These are phyloP conservation scores for Caretta caretta DNA, from an alignment of 2,113 vertebrate species.

Conservation along the genomic window DNA sequence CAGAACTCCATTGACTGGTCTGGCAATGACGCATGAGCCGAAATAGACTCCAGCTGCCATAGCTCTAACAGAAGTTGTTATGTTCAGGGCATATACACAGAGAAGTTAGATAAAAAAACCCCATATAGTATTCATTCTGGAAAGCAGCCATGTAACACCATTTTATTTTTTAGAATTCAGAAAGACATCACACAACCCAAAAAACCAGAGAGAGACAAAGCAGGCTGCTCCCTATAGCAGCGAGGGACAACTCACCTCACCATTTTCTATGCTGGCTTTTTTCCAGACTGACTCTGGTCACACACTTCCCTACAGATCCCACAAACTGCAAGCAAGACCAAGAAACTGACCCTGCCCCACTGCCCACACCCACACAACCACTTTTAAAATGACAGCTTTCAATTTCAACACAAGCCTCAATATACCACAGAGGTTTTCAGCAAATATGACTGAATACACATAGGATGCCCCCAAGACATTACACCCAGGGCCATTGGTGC, in stretches of 20 bases:
- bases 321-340: neutral
- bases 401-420: neutral
- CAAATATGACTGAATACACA: neutral
- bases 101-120: neutral
- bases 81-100: neutral
- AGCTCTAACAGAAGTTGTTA: neutral
- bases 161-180: neutral
- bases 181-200: neutral
- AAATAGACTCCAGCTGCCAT: neutral
- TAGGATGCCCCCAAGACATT: neutral
- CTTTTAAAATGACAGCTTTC: neutral
- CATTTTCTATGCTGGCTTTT: neutral
- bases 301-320: neutral
- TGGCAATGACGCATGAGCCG: neutral
- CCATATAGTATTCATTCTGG: neutral
- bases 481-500: neutral
- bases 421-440: neutral
- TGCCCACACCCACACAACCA: neutral
- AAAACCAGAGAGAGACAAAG: neutral
- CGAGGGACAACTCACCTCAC: neutral
- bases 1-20: neutral
- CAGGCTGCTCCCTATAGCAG: neutral
- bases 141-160: neutral
- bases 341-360: neutral
- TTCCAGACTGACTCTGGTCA: neutral